These are phyloP conservation scores for Passerina amoena DNA, from an alignment of 2,113 vertebrate species.

Conservation along the genomic window DNA sequence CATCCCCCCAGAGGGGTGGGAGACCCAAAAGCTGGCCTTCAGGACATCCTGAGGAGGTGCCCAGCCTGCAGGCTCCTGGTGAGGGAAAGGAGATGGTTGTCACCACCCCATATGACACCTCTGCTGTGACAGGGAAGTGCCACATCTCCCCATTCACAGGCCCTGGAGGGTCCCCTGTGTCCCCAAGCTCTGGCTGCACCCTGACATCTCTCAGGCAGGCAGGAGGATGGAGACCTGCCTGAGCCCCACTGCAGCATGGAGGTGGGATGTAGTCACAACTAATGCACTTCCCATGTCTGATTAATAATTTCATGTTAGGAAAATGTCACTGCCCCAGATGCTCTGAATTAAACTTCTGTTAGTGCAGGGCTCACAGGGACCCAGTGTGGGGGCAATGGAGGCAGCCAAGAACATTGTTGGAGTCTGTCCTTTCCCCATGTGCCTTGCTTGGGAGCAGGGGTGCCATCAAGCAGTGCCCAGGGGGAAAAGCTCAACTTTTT, in stretches of 20 bases:
- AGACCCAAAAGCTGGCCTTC: background rate
- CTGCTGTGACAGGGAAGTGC: accelerated
- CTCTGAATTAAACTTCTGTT: background rate
- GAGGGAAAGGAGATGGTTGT: background rate
- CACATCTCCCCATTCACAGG: accelerated
- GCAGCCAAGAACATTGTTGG: accelerated
- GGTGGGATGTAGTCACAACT: background rate
- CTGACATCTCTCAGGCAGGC: accelerated
- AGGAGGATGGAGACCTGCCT: background rate
- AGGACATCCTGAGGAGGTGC: background rate
- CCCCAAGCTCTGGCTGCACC: accelerated
- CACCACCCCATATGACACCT: accelerated
- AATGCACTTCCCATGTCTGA: conserved; percentile 36
- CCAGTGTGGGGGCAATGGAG: background rate
- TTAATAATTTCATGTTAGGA: conserved; percentile 16
- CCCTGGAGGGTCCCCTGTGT: accelerated
- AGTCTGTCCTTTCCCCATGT: background rate
- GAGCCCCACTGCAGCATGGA: background rate
- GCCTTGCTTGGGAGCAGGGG: background rate
- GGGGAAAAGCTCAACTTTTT: accelerated
- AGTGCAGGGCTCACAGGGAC: background rate
- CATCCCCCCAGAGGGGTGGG: accelerated
- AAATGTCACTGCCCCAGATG: background rate
- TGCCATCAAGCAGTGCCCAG: background rate
- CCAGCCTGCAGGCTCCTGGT: background rate